These are phyloP conservation scores for Eumacrocentrus americanus DNA, from an alignment of 2,888 invertebrate genomes.

Conservation along the genomic window DNA sequence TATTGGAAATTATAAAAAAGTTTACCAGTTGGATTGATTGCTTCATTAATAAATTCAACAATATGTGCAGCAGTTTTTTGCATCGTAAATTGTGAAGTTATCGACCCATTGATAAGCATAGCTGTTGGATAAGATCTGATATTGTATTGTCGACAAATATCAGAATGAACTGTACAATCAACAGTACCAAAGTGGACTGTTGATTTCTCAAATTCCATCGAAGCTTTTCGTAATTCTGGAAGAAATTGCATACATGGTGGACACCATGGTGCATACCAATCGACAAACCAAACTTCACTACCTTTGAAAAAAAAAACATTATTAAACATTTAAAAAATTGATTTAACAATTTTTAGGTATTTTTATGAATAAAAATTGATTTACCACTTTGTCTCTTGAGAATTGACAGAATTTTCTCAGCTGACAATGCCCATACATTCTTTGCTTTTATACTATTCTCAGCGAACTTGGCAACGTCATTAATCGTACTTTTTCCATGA, in stretches of 20 bases:
- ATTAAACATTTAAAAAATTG: conserved; percentile 28
- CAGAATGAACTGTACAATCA: conserved; percentile 70
- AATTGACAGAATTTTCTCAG: conserved; percentile 68
- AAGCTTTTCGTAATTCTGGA: conserved; percentile 72
- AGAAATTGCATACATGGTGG: conserved; percentile 75
- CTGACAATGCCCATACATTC: conserved; percentile 69
- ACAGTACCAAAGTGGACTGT: conserved; percentile 69
- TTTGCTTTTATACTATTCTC: conserved; percentile 66
- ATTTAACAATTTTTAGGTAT: too few relatives aligned
- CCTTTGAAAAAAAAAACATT: conserved; percentile 39
- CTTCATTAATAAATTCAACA: conserved; percentile 70
- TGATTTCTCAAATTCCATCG: conserved; percentile 63
- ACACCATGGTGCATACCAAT: conserved; percentile 82
- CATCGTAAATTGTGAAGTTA: conserved; percentile 66
- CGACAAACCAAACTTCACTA: conserved; percentile 69
- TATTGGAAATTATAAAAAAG: conserved; percentile 3
- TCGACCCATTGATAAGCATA: conserved; percentile 69
- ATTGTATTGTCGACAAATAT: conserved; percentile 67
- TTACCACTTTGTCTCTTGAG: conserved; percentile 53
- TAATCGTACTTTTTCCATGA: conserved; percentile 68
- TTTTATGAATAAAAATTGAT: too few relatives aligned
- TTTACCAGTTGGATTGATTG: conserved; percentile 63
- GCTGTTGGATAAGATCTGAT: conserved; percentile 74
- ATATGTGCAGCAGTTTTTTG: conserved; percentile 67
- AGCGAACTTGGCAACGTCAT: conserved; percentile 70